Conservation (phyloP, 2,113 vertebrate genomes). For the Bos indicus region DNA sequence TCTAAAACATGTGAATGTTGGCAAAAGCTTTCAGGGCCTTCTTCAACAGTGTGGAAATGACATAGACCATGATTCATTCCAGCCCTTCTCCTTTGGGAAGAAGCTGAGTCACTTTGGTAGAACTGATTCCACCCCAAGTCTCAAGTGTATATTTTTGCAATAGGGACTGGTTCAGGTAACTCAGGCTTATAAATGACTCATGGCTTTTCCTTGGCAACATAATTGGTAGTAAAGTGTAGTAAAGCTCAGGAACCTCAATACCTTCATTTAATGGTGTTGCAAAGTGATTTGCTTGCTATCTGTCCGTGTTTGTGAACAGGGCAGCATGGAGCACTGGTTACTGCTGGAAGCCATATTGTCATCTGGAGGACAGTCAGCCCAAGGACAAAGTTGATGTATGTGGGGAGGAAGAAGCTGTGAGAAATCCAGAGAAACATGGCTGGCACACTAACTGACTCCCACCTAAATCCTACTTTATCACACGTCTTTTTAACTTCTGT, state of each 20-base stretch:
- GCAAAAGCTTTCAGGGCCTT: neutral
- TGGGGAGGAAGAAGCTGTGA: neutral
- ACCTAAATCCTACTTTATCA: neutral
- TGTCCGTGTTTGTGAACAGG: neutral
- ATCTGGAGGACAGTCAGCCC: neutral
- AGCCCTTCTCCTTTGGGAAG: neutral
- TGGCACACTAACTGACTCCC: neutral
- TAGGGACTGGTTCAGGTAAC: neutral
- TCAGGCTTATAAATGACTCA: neutral
- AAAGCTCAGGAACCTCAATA: neutral
- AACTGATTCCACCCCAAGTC: neutral
- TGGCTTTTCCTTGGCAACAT: neutral
- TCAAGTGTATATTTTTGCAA: neutral
- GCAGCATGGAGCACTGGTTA: neutral
- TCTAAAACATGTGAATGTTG: neutral
- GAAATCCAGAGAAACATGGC: neutral
- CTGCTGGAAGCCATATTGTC: neutral
- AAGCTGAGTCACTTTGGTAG: neutral
- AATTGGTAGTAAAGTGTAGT: neutral
- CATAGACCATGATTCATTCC: neutral
- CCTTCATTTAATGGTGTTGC: neutral
- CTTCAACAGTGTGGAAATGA: neutral
- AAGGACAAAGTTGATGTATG: neutral
- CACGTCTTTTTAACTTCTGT: neutral
- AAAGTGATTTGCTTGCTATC: neutral